These are phyloP conservation scores for Tetrax tetrax DNA, from an alignment of 2,113 vertebrate genomes.

Conservation along the genomic window DNA sequence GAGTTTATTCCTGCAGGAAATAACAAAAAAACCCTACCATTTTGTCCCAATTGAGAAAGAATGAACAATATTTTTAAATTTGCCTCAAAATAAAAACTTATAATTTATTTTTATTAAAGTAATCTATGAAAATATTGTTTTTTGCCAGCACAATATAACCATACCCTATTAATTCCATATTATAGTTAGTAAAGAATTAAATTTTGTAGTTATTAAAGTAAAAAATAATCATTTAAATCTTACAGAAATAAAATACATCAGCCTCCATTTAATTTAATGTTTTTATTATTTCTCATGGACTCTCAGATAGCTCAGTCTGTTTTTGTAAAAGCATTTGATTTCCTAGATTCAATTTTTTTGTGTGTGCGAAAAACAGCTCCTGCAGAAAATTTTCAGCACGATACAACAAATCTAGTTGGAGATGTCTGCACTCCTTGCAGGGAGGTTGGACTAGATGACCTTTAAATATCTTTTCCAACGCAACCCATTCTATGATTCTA, in stretches of 20 bases:
- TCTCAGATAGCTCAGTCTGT: not conserved
- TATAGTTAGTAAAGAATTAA: not conserved
- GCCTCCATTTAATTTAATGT: not conserved
- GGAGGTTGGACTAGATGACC: too few relatives aligned
- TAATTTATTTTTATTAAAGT: not conserved
- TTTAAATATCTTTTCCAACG: too few relatives aligned
- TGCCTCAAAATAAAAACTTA: not conserved
- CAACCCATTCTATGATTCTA: too few relatives aligned
- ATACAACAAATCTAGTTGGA: not conserved
- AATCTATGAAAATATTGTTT: not conserved
- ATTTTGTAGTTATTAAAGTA: not conserved
- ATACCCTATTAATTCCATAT: not conserved
- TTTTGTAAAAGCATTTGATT: not conserved
- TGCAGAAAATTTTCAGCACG: rapidly evolving
- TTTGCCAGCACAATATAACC: not conserved
- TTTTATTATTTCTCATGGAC: not conserved
- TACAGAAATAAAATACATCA: not conserved
- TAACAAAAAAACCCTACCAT: not conserved
- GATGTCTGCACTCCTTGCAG: too few relatives aligned
- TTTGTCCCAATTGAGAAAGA: not conserved
- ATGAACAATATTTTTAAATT: not conserved
- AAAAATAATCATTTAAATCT: not conserved
- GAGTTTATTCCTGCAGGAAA: not conserved
- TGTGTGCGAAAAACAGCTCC: not conserved
- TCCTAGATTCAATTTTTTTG: not conserved